phyloP scores from a whole-genome alignment of 2,113 vertebrate species.

The Tetraodon nigroviridis region DNA sequence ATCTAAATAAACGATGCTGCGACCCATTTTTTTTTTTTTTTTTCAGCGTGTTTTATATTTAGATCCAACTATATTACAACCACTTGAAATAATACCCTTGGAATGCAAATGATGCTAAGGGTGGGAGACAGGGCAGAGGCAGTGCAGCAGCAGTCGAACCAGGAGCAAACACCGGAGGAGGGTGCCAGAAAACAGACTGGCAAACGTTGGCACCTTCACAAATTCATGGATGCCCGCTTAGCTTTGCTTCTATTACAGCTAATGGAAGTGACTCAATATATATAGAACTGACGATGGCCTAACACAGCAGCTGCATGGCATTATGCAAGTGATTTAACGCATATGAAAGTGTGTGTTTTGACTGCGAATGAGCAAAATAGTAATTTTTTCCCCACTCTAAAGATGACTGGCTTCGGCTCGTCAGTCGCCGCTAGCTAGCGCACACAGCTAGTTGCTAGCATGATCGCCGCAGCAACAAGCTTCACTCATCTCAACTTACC shows the following conservation, averaged over 20 bases:
- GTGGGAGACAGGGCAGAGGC: neutral
- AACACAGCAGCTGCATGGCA: slow-evolving; percentile 7
- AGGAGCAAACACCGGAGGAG: too few relatives aligned
- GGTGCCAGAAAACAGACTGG: neutral
- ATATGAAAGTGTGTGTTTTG: slow-evolving; percentile 33
- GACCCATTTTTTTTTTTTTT: too few relatives aligned
- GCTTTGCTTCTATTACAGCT: slow-evolving; percentile 1
- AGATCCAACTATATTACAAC: neutral
- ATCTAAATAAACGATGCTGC: neutral
- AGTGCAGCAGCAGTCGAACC: neutral
- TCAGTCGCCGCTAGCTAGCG: slow-evolving; percentile 25
- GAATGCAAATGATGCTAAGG: neutral
- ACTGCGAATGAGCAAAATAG: slow-evolving; percentile 5
- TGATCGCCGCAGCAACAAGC: slow-evolving; percentile 55
- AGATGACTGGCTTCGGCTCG: slow-evolving; percentile 16
- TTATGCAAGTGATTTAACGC: slow-evolving; percentile 23
- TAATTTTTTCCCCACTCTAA: neutral
- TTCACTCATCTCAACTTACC: slow-evolving; percentile 60
- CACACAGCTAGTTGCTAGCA: slow-evolving; percentile 43
- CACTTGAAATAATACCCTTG: slow-evolving; percentile 2
- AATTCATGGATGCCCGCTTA: neutral
- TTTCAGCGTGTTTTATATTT: neutral
- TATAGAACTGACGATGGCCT: slow-evolving; percentile 3
- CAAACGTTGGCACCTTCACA: neutral
- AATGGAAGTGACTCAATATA: slow-evolving; percentile 22